A percentile compares a stretch with the other conserved stretches of the same genome.
Evolutionary conservation across 2,888 invertebrate species (phyloP).

Genomic region (Neoascia interrupta): DNA sequence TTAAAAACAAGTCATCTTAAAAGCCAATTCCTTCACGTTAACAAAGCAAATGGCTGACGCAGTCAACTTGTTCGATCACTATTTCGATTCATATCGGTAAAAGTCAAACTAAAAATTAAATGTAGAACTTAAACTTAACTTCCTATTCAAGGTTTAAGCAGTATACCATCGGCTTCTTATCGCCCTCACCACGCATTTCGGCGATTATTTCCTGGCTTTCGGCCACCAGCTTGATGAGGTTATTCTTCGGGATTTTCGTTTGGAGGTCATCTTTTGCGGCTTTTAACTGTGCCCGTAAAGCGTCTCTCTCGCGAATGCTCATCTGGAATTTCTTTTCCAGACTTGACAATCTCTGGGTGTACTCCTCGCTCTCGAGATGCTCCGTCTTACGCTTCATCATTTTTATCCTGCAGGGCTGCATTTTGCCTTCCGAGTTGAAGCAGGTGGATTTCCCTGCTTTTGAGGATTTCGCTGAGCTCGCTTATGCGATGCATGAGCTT

Average conservation of each 20-base stretch:
- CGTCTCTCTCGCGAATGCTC: slow-evolving; percentile 91
- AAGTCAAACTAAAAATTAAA: too few species aligned
- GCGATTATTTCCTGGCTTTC: slow-evolving; percentile 94
- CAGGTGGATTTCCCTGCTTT: slow-evolving; percentile 91
- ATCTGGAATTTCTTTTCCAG: slow-evolving; percentile 94
- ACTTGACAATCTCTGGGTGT: slow-evolving; percentile 91
- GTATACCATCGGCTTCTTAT: too few species aligned
- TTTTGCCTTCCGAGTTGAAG: slow-evolving; percentile 91
- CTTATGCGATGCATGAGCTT: slow-evolving; percentile 87
- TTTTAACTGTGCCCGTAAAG: slow-evolving; percentile 87
- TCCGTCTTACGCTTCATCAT: slow-evolving; percentile 83
- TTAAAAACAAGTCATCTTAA: too few species aligned
- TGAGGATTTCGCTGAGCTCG: slow-evolving; percentile 93
- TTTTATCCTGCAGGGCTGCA: slow-evolving; percentile 88
- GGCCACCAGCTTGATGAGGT: slow-evolving; percentile 84
- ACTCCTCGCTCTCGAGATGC: slow-evolving; percentile 89
- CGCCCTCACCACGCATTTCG: slow-evolving; percentile 94
- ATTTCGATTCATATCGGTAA: too few species aligned
- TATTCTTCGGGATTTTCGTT: slow-evolving; percentile 84
- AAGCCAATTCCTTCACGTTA: too few species aligned
- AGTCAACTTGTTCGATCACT: too few species aligned
- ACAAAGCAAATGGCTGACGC: too few species aligned
- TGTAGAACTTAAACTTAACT: too few species aligned
- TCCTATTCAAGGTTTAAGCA: too few species aligned
- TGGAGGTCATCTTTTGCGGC: slow-evolving; percentile 85